Evolutionary conservation across 1,140 invertebrate species (phyloP), one percentile per base, ranked within the genome.

Genomic region (Habropoda laboriosa): DNA sequence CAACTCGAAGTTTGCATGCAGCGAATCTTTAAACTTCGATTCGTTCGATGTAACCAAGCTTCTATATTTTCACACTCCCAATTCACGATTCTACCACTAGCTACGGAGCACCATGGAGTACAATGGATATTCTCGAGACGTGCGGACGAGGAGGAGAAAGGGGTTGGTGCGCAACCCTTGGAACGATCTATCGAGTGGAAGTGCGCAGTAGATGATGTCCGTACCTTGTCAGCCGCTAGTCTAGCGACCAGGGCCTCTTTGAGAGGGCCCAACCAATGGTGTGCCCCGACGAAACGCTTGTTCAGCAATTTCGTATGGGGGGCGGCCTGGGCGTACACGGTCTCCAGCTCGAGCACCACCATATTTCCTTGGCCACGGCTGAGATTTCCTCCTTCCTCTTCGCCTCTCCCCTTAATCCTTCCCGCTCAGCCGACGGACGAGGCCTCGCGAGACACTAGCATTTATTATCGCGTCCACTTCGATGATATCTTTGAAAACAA

Each of bases 211-310:
- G 60, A 71, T 75, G 55, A 16, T 40, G 57, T 73, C 60, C 72
- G 80, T 92, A 93, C 92, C 92, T 93, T 93, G 88, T 93, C 92
- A 81, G 92, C 92, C 51, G 92, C 88, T 45, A 93, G 89, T 72
- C 92, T 81, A 16, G 92, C 92, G 72, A 93, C 91, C 32, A 93
- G 89, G 73, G 92, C 92, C 80, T 93, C 92, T 82, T 93, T 93
- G 82, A 98, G 94, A 75, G 97, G 97, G 86, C 96, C 95, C 83
- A 97, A 93, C 96, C 96, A 97, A 90, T 97, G 96, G 93, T 98
- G 97, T 89, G 97, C 94, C 94, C 96, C 97, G 90, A 97, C 96
- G 93, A 96, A 97, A 86, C 97, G 94, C 93, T 98, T 97, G 87
- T 96, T 96, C 91, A 97, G 94, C 93, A 97, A 95, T 95, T 98